phyloP scores from a whole-genome alignment of 2,888 invertebrate genomes.

The Atrina japonica region DNA sequence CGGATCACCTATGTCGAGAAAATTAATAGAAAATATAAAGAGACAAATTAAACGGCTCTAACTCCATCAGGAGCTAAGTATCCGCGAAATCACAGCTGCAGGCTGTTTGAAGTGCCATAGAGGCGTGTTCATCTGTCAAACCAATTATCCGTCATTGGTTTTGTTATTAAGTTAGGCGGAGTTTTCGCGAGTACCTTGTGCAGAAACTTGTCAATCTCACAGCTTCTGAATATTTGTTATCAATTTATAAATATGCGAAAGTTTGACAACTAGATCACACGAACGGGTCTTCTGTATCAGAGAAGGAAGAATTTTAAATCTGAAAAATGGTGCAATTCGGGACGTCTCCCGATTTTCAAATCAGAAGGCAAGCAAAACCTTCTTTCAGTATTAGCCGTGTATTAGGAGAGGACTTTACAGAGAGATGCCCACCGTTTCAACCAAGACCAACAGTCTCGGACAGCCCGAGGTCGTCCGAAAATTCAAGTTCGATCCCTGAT shows the following conservation, averaged over 20 bases:
- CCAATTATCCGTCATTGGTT: too few relatives aligned
- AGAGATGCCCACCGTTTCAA: slow-evolving; percentile 41
- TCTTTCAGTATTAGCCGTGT: slow-evolving; percentile 72
- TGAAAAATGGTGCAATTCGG: slow-evolving; percentile 41
- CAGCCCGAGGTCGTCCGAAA: slow-evolving; percentile 32
- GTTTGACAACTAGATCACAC: slow-evolving; percentile 38
- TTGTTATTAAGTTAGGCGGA: too few relatives aligned
- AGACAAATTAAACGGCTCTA: too few relatives aligned
- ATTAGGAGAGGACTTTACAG: slow-evolving; percentile 61
- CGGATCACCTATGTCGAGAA: too few relatives aligned
- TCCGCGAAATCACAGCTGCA: too few relatives aligned
- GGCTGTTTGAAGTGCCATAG: too few relatives aligned
- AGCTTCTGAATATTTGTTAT: too few relatives aligned
- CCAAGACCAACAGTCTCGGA: slow-evolving; percentile 46
- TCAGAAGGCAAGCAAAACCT: slow-evolving; percentile 25
- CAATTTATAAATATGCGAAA: slow-evolving; percentile 29
- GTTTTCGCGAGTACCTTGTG: too few relatives aligned
- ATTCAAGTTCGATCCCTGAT: slow-evolving; percentile 31
- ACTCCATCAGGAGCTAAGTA: too few relatives aligned
- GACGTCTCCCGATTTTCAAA: slow-evolving; percentile 31
- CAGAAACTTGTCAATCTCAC: too few relatives aligned
- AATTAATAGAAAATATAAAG: too few relatives aligned
- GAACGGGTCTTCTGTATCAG: slow-evolving; percentile 19
- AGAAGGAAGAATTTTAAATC: not conserved
- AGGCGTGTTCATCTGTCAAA: too few relatives aligned